Percentiles rank a stretch among this genome's conserved stretches.
phyloP scores from a whole-genome alignment of 2,797 vertebrate species.

The Xenopus petersii region DNA sequence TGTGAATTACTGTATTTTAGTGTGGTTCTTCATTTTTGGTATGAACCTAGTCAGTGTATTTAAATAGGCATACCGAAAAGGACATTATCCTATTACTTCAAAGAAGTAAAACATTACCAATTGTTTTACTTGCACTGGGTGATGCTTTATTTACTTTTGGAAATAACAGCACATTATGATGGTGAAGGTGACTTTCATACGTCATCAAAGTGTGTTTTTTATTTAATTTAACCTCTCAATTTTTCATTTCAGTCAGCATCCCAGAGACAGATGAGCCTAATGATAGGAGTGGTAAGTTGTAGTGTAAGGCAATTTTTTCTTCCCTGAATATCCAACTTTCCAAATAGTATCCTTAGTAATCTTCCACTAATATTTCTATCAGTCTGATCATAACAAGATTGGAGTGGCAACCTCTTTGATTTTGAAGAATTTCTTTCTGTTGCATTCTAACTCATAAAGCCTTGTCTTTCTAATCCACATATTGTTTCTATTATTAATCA shows the following conservation, averaged over 20 bases:
- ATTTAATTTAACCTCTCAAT: conserved; percentile 55
- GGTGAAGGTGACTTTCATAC: conserved; percentile 60
- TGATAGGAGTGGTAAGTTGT: conserved; percentile 69
- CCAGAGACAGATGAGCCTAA: conserved; percentile 70
- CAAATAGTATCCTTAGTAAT: conserved; percentile 28
- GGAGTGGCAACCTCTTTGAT: conserved; percentile 16
- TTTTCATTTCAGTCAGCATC: conserved; percentile 75
- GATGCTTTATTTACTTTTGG: conserved; percentile 55
- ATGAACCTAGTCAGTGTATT: too few species aligned
- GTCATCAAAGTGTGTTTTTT: conserved; percentile 53
- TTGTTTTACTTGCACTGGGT: conserved; percentile 29
- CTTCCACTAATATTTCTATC: conserved; percentile 1
- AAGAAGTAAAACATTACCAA: too few species aligned
- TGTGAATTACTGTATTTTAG: too few species aligned
- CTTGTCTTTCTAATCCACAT: conserved; percentile 8
- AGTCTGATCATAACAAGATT: not conserved
- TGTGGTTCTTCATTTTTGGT: too few species aligned
- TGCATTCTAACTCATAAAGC: conserved; percentile 34
- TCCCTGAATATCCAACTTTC: conserved; percentile 49
- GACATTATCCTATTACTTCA: too few species aligned
- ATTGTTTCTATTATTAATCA: conserved; percentile 4
- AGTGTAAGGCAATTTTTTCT: conserved; percentile 46
- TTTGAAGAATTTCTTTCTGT: conserved; percentile 23
- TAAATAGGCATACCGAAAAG: too few species aligned
- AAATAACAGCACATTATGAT: conserved; percentile 55